Conservation (phyloP, 2,888 invertebrate genomes). For the Cacoxenus indagator region DNA sequence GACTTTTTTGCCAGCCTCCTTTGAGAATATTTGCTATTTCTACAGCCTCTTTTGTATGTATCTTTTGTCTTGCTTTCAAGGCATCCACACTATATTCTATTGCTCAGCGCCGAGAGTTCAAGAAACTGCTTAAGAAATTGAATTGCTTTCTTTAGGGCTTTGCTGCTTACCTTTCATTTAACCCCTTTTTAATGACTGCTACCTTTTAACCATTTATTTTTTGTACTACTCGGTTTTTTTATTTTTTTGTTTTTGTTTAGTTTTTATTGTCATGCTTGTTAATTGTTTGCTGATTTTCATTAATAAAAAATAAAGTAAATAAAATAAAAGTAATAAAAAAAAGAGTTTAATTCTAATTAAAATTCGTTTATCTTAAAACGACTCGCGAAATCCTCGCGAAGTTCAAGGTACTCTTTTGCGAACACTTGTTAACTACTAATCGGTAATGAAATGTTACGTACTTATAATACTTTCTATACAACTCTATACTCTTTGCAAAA, state of each 20-base stretch:
- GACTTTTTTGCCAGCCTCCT: not conserved
- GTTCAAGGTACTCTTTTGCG: too few relatives aligned
- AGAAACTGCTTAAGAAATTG: constrained; percentile 28
- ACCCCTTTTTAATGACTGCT: constrained; percentile 5
- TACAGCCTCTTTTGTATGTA: not conserved
- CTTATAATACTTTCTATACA: too few relatives aligned
- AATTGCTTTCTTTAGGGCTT: not conserved
- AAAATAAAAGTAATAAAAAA: too few relatives aligned
- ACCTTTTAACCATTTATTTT: too few relatives aligned
- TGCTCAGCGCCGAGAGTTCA: constrained; percentile 24
- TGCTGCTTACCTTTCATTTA: constrained; percentile 24
- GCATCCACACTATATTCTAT: not conserved
- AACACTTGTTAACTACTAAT: too few relatives aligned
- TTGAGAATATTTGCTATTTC: not conserved
- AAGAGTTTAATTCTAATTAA: too few relatives aligned
- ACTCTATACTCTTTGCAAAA: too few relatives aligned
- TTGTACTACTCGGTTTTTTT: not conserved
- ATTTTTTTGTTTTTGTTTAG: constrained; percentile 30
- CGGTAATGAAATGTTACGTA: too few relatives aligned
- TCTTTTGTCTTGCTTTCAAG: not conserved
- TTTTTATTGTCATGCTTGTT: constrained; percentile 29
- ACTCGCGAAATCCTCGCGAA: too few relatives aligned
- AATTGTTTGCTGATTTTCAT: too few relatives aligned
- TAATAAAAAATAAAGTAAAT: too few relatives aligned
- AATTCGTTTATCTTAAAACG: too few relatives aligned